Base-by-base conservation (phyloP, 1,140 invertebrate genomes). In the Ostrea denselamellosa region DNA sequence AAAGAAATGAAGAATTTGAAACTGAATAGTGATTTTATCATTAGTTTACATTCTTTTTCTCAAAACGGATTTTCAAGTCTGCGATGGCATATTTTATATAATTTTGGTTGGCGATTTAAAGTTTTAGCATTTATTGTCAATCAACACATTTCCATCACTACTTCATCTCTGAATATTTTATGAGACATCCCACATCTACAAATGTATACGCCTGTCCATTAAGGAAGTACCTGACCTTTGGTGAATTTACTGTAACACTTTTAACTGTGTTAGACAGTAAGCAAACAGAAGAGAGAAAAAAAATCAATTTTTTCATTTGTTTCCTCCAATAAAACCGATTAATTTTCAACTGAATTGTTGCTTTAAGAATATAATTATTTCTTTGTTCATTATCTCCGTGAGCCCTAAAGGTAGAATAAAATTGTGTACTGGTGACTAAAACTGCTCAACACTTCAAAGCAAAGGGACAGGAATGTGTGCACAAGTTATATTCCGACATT, bases 1-100 rank as follows among this genome's bases (percentile, higher is more conserved):
- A 77, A 77, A 77, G n/a, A 71, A 77, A 77, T 77, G 68, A 77
- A 22, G 68, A 25, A 77, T 77, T 77, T 77, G 68, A 77, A 77
- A 77, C 68, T 77, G 68, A 77, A 77, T 25, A 22, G 68, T 25
- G 68, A 77, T 77, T 77, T 77, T 77, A 77, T 77, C 68, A 77
- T 77, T 25, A 34, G 68, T 77, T 77, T 77, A 77, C 68, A 77
- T 25, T 71, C 25, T 71, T 71, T 71, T 25, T 71, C 12, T 77
- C 68, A 77, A 34, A 77, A 77, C 68, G 68, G 68, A 77, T 77
- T 77, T 34, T 34, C 22, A 34, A 77, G 28, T 77, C 68, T 28
- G 68, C 25, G 25, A 25, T 77, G 68, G 25, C 68, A 34, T 77
- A 25, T 77, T 77, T 77, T 77, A 25, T 28, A 25, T 44, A 77